Evolutionary conservation across 2,888 invertebrate species (phyloP).

Genomic region (Eupithecia inturbata): DNA sequence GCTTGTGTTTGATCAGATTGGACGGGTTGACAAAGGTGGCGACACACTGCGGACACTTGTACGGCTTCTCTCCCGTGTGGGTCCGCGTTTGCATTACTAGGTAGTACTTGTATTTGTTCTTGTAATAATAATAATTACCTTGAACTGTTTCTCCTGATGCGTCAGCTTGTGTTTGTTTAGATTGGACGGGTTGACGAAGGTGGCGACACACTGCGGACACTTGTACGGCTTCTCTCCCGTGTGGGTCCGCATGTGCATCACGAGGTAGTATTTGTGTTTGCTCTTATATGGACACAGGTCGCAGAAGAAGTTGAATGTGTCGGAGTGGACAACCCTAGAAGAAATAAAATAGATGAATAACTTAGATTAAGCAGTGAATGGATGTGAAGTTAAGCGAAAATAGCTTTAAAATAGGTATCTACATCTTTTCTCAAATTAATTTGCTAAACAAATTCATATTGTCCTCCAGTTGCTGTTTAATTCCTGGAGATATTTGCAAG

Average conservation of each 20-base stretch:
- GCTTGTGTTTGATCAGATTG: constrained; percentile 86
- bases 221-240: constrained; percentile 80
- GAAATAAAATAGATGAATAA: constrained; percentile 1
- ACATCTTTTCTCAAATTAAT: too few species aligned
- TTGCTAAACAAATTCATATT: too few species aligned
- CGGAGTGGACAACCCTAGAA: constrained; percentile 74
- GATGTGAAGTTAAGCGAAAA: background rate
- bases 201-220: constrained; percentile 81
- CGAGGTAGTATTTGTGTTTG: constrained; percentile 80
- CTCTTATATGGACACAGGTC: constrained; percentile 80
- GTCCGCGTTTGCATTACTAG: constrained; percentile 84
- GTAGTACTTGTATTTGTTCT: constrained; percentile 80
- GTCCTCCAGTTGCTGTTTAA: too few species aligned
- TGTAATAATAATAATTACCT: constrained; percentile 65
- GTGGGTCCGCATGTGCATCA: constrained; percentile 84
- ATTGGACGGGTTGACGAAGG: constrained; percentile 87
- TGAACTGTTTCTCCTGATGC: constrained; percentile 81
- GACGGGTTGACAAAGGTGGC: constrained; percentile 86
- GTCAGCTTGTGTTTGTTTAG: constrained; percentile 86
- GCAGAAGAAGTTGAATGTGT: constrained; percentile 81
- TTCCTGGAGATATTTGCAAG: too few species aligned
- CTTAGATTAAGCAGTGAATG: background rate
- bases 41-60: constrained; percentile 80
- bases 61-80: constrained; percentile 78
- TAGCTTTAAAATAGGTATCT: too few species aligned